phyloP scores from a whole-genome alignment of 1,140 invertebrate species.

The Pseudomyrmex sp. region DNA sequence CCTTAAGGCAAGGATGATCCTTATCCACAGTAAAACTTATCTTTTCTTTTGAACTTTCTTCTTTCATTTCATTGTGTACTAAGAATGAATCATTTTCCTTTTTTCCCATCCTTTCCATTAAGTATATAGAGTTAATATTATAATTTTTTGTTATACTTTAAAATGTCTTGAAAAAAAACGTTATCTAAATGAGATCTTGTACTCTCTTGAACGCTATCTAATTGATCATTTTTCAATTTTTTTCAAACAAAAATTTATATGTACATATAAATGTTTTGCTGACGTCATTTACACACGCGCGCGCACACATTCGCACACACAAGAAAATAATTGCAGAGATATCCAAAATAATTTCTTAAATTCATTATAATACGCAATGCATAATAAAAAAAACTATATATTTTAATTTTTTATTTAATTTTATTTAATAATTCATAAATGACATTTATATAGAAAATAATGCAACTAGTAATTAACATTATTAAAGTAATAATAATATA shows the following conservation, averaged over 20 bases:
- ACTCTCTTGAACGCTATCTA: too few species aligned
- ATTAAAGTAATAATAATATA: constrained; percentile 20
- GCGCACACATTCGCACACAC: too few species aligned
- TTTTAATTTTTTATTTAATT: background rate
- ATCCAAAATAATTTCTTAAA: constrained; percentile 26
- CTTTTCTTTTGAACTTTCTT: constrained; percentile 36
- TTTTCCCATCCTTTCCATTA: constrained; percentile 4
- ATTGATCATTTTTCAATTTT: constrained; percentile 12
- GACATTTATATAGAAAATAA: background rate
- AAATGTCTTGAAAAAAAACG: background rate
- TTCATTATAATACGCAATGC: constrained; percentile 20
- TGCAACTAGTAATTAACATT: constrained; percentile 26
- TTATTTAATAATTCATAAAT: constrained; percentile 14
- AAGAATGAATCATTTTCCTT: background rate
- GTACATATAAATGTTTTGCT: background rate
- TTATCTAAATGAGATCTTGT: too few species aligned
- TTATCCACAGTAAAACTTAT: constrained; percentile 67
- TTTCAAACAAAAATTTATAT: constrained; percentile 38
- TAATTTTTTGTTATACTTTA: background rate
- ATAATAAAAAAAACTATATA: constrained; percentile 4
- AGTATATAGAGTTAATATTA: background rate
- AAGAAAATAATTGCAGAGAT: constrained; percentile 13
- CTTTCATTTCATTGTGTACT: background rate
- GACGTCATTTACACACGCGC: constrained; percentile 1
- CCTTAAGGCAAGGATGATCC: constrained; percentile 70